These are phyloP conservation scores for Danio tinwini DNA, from an alignment of 2,797 vertebrate genomes.

Conservation along the genomic window DNA sequence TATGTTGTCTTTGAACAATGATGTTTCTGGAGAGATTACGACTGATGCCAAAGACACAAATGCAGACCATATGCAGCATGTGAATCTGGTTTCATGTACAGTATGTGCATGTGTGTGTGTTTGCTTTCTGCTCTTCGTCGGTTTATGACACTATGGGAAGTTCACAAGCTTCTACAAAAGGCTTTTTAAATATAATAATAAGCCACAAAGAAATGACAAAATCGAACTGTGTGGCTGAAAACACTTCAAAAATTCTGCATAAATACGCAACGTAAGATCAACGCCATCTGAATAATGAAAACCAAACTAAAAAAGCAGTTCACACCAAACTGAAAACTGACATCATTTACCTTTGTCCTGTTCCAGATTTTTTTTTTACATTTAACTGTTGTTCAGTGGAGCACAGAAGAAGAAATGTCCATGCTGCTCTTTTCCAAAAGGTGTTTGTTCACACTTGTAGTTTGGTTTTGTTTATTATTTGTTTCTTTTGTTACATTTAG, in stretches of 20 bases:
- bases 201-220: conserved; percentile 14
- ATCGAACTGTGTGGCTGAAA: conserved; percentile 10
- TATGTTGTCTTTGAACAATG: conserved; percentile 62
- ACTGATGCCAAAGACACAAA: conserved; percentile 14
- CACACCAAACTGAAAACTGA: not conserved
- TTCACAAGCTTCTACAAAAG: conserved; percentile 16
- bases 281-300: not conserved
- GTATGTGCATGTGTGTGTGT: not conserved
- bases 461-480: too few species aligned
- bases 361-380: not conserved
- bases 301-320: not conserved
- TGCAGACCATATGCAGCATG: conserved; percentile 17
- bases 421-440: not conserved
- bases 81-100: not conserved
- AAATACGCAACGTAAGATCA: not conserved
- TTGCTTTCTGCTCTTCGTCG: not conserved
- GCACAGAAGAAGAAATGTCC: not conserved
- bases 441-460: too few species aligned
- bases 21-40: conserved; percentile 6
- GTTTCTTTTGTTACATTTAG: too few species aligned
- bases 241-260: not conserved
- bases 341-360: not conserved
- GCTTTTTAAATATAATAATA: conserved; percentile 18
- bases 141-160: conserved; percentile 19
- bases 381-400: not conserved